These are phyloP conservation scores for Acromyrmex echinatior DNA, from an alignment of 1,140 invertebrate genomes.

Conservation along the genomic window DNA sequence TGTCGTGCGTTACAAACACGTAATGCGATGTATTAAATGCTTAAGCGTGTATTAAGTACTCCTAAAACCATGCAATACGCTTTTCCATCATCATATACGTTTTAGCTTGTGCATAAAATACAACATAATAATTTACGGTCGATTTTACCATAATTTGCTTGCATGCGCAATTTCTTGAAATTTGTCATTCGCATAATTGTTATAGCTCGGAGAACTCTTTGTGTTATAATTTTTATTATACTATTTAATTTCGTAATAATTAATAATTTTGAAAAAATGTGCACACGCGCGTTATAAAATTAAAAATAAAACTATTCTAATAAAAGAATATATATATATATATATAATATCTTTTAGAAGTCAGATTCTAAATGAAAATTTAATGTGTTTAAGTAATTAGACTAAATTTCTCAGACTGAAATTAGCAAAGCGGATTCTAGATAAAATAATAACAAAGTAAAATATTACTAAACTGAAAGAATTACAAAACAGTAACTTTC, in stretches of 20 bases:
- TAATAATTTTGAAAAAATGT: not conserved
- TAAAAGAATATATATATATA: not conserved
- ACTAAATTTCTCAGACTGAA: not conserved
- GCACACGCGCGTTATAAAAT: not conserved
- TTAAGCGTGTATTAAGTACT: conserved; percentile 52
- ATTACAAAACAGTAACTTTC: not conserved
- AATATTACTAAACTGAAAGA: not conserved
- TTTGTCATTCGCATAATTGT: not conserved
- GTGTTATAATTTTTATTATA: not conserved
- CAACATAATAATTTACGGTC: not conserved
- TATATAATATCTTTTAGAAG: not conserved
- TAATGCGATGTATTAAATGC: conserved; percentile 46
- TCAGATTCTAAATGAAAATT: not conserved
- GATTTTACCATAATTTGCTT: conserved; percentile 4
- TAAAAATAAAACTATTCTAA: not conserved
- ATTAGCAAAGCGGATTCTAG: not conserved
- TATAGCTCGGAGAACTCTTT: not conserved
- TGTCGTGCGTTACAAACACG: conserved; percentile 43
- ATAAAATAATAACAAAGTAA: not conserved
- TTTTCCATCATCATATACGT: not conserved
- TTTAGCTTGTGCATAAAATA: conserved; percentile 6
- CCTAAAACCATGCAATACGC: conserved; percentile 43
- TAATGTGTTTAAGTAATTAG: not conserved
- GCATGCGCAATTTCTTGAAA: not conserved
- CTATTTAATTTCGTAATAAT: not conserved